These are phyloP conservation scores for human DNA, from an alignment of 2,113 vertebrate genomes.

Conservation along the genomic window GRCh38 chr6:60745001-60745500, in stretches of 20 bases:
- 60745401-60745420: background rate
- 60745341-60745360: background rate
- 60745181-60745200: background rate
- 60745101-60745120: background rate
- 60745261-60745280: background rate
- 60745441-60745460: background rate
- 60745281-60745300: background rate
- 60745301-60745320: slow-evolving; percentile 12
- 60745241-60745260: background rate
- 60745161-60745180: background rate
- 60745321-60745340: background rate
- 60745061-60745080: background rate
- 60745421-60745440: background rate
- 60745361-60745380: background rate
- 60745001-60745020: slow-evolving; percentile 59
- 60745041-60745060: background rate
- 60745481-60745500: slow-evolving; percentile 23
- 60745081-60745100: slow-evolving; percentile 13
- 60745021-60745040: background rate
- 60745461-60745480: slow-evolving; percentile 16
- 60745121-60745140: background rate
- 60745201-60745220: background rate
- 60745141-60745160: background rate
- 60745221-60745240: background rate
- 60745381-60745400: slow-evolving; percentile 20